A percentile compares a stretch with the other conserved stretches of the same genome.
Conservation (phyloP, 2,888 invertebrate genomes). For the Helicoverpa assulta region DNA sequence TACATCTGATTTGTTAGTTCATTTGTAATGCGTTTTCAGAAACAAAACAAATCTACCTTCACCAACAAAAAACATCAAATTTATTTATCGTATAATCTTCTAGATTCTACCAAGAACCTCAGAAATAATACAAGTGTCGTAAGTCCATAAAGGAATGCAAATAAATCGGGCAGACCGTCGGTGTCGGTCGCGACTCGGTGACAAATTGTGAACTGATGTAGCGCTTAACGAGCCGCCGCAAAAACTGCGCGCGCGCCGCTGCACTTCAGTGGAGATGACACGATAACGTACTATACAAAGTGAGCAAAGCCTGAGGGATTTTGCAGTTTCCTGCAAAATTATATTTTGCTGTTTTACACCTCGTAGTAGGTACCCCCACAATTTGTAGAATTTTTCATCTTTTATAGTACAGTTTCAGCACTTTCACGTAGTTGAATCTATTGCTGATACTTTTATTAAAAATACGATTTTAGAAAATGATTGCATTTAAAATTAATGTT, state of each 20-base stretch:
- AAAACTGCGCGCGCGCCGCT: slow-evolving; percentile 53
- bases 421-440: too few relatives aligned
- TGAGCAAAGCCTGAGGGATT: slow-evolving; percentile 5
- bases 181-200: slow-evolving; percentile 55
- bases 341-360: background rate
- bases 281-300: slow-evolving; percentile 30
- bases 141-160: slow-evolving; percentile 59
- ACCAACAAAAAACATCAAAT: background rate
- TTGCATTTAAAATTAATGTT: background rate
- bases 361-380: too few relatives aligned
- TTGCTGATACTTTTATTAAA: too few relatives aligned
- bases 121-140: slow-evolving; percentile 14
- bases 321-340: slow-evolving; percentile 1
- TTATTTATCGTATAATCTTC: slow-evolving; percentile 23
- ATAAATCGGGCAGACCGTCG: slow-evolving; percentile 35
- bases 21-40: background rate
- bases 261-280: slow-evolving; percentile 51
- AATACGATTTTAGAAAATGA: too few relatives aligned
- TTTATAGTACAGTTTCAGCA: too few relatives aligned
- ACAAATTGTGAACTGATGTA: slow-evolving; percentile 65
- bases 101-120: background rate
- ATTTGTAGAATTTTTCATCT: background rate
- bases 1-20: too few relatives aligned
- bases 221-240: slow-evolving; percentile 54
- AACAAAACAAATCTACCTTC: background rate